Evolutionary conservation across 2,113 vertebrate species (phyloP).

Genomic region (Brevimyrus niger): DNA sequence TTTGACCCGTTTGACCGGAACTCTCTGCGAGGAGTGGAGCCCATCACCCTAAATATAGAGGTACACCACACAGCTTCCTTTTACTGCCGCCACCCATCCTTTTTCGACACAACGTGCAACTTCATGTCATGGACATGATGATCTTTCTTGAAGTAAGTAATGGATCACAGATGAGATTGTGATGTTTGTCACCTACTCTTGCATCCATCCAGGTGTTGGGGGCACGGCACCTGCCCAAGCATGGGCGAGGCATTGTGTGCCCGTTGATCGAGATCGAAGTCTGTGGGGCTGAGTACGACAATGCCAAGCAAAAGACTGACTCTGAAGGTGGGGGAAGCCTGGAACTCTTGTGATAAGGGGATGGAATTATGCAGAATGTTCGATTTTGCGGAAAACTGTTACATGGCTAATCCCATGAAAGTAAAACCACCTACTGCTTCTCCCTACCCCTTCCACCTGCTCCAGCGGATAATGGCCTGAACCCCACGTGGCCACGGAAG

Average conservation of each 20-base stretch:
- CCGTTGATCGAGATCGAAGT: conserved; percentile 95
- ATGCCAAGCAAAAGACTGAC: conserved; percentile 85
- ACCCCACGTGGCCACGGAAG: conserved; percentile 85
- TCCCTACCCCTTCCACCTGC: background rate
- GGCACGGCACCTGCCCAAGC: conserved; percentile 90
- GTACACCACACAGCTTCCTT: conserved; percentile 35
- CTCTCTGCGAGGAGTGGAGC: conserved; percentile 71
- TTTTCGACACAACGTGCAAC: background rate
- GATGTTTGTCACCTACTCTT: background rate
- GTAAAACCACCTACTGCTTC: background rate
- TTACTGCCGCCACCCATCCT: background rate
- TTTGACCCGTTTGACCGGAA: conserved; percentile 92
- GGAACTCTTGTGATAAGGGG: background rate
- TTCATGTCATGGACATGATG: background rate
- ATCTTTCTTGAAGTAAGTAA: background rate
- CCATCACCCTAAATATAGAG: conserved; percentile 75
- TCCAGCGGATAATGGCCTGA: conserved; percentile 90
- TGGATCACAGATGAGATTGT: background rate
- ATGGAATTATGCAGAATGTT: background rate
- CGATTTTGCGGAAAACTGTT: background rate
- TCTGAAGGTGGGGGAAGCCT: conserved; percentile 69
- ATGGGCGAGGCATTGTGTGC: conserved; percentile 89
- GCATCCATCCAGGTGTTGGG: conserved; percentile 72
- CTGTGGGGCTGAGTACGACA: conserved; percentile 90
- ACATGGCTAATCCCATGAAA: background rate